phyloP scores from a whole-genome alignment of 1,140 invertebrate genomes.

The Thaumetopoea pityocampa region DNA sequence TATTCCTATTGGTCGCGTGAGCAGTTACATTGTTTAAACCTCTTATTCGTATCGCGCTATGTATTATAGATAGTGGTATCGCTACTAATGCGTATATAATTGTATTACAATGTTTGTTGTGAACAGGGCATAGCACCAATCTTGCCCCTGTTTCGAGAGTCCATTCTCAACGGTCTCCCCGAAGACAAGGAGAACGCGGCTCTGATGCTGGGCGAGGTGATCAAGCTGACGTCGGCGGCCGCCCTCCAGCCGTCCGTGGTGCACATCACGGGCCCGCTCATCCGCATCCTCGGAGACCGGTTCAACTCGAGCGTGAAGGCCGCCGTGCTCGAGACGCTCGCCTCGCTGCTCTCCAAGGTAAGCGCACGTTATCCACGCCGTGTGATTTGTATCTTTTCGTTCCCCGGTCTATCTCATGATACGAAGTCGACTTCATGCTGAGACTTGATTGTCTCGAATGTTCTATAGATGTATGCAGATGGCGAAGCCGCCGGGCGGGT shows the following conservation, averaged over 20 bases:
- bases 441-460: too few species aligned
- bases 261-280: conserved; percentile 97
- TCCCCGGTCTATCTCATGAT: too few species aligned
- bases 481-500: too few species aligned
- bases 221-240: conserved; percentile 88
- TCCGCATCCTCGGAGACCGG: conserved; percentile 97
- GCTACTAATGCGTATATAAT: too few species aligned
- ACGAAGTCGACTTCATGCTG: too few species aligned
- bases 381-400: too few species aligned
- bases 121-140: conserved; percentile 92
- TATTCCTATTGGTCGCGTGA: too few species aligned
- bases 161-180: conserved; percentile 94
- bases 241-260: conserved; percentile 96
- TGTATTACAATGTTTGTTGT: background rate
- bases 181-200: conserved; percentile 97
- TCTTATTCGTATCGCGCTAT: too few species aligned
- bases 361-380: too few species aligned
- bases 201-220: conserved; percentile 95
- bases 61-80: too few species aligned
- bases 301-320: conserved; percentile 96
- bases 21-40: too few species aligned
- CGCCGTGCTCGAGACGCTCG: conserved; percentile 95
- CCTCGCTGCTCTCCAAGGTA: conserved; percentile 92
- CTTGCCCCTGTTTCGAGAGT: conserved; percentile 96
- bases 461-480: too few species aligned